Conservation (phyloP, 2,797 vertebrate species). For the Poeciliopsis turneri region DNA sequence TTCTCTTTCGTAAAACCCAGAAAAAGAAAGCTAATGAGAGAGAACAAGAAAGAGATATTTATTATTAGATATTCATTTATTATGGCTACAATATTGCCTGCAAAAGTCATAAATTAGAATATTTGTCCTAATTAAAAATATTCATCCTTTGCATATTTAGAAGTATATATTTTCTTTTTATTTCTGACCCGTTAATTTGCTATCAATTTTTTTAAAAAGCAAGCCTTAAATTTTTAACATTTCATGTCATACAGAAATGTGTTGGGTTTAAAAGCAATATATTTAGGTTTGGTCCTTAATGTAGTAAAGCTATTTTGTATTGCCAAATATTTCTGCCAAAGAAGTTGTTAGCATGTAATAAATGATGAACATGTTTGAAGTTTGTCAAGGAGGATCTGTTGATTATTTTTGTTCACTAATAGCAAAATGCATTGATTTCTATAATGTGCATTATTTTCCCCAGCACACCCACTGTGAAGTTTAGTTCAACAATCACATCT, state of each 20-base stretch:
- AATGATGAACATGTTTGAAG: conserved; percentile 6
- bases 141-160: background rate
- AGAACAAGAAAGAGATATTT: background rate
- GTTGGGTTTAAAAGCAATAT: background rate
- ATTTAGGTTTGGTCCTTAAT: background rate
- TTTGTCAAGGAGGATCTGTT: background rate
- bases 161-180: background rate
- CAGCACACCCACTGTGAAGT: background rate
- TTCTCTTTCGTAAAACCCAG: background rate
- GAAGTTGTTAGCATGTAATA: background rate
- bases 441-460: background rate
- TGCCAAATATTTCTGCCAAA: background rate
- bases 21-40: background rate
- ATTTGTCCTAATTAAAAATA: background rate
- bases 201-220: background rate
- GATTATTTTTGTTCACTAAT: background rate
- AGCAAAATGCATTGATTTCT: background rate
- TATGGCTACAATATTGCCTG: background rate
- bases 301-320: background rate
- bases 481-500: conserved; percentile 1
- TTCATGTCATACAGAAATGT: background rate
- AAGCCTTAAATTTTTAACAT: background rate
- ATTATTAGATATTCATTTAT: background rate
- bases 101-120: background rate
- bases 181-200: background rate